Percentiles rank a stretch among this genome's conserved stretches.
phyloP scores from a whole-genome alignment of 2,113 vertebrate genomes.

The Callionymus lyra region DNA sequence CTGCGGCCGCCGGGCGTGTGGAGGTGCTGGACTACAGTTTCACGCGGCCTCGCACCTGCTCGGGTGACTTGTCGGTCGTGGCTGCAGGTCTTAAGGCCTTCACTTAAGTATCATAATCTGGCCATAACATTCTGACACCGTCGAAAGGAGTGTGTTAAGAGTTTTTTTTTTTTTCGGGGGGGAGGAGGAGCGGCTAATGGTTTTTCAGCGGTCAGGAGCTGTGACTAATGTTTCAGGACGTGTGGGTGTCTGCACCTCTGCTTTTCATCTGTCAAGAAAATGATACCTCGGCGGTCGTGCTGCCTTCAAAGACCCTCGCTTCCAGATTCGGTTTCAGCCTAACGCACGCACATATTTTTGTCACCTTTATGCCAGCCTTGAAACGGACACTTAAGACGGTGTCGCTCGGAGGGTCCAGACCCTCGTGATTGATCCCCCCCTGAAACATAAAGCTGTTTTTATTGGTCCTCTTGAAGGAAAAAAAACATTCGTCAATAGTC shows the following conservation, averaged over 20 bases:
- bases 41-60: slow-evolving; percentile 66
- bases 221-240: slow-evolving; percentile 22
- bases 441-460: slow-evolving; percentile 22
- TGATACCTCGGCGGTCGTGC: slow-evolving; percentile 37
- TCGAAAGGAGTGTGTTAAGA: slow-evolving; percentile 31
- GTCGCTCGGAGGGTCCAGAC: slow-evolving; percentile 23
- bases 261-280: slow-evolving; percentile 56
- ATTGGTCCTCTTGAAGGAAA: slow-evolving; percentile 14
- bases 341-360: slow-evolving; percentile 38
- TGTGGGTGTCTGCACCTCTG: slow-evolving; percentile 23
- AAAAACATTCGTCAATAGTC: slow-evolving; percentile 26
- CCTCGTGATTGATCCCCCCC: slow-evolving; percentile 33
- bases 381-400: slow-evolving; percentile 47
- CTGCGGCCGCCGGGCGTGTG: slow-evolving; percentile 35
- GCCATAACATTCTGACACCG: slow-evolving; percentile 49
- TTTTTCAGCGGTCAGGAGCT: slow-evolving; percentile 20
- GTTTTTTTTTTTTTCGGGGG: neutral
- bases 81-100: slow-evolving; percentile 48
- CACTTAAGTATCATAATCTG: slow-evolving; percentile 60
- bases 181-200: slow-evolving; percentile 28
- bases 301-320: slow-evolving; percentile 40
- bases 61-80: slow-evolving; percentile 44
- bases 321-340: slow-evolving; percentile 49
- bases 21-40: slow-evolving; percentile 42
- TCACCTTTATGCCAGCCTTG: slow-evolving; percentile 45